Evolutionary conservation across 2,797 vertebrate species (phyloP).

Genomic region (Malurus splendens): DNA sequence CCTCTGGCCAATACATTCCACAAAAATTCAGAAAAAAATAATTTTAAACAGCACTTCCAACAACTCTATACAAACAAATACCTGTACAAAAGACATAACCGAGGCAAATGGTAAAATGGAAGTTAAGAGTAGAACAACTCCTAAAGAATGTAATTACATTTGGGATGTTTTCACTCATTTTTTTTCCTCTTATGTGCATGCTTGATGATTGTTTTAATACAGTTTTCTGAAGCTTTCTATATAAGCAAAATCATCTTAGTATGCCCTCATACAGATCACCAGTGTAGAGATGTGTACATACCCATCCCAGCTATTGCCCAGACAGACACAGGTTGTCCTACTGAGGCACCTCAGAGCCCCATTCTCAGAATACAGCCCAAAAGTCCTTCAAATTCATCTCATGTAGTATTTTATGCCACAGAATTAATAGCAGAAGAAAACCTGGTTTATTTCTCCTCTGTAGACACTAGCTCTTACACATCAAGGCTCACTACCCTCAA

Average conservation of each 20-base stretch:
- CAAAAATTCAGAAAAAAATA: not conserved
- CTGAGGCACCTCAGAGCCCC: not conserved
- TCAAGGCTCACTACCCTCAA: not conserved
- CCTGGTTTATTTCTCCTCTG: not conserved
- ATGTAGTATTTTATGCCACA: not conserved
- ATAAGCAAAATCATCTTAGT: not conserved
- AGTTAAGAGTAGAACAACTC: not conserved
- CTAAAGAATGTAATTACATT: not conserved
- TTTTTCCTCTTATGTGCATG: not conserved
- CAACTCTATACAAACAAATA: not conserved
- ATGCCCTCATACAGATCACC: not conserved
- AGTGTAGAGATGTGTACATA: not conserved
- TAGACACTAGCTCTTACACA: not conserved
- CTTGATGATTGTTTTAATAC: not conserved
- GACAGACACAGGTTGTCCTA: not conserved
- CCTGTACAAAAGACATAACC: rapidly evolving
- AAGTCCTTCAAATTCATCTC: not conserved
- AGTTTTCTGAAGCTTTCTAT: not conserved
- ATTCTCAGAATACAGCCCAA: not conserved
- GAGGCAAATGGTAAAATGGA: not conserved
- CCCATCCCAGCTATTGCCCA: not conserved
- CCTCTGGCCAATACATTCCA: not conserved
- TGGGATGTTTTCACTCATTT: not conserved
- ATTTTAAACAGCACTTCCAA: not conserved
- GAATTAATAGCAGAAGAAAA: not conserved